These are phyloP conservation scores for Melanostoma mellinum DNA, from an alignment of 2,888 invertebrate species.

Conservation along the genomic window DNA sequence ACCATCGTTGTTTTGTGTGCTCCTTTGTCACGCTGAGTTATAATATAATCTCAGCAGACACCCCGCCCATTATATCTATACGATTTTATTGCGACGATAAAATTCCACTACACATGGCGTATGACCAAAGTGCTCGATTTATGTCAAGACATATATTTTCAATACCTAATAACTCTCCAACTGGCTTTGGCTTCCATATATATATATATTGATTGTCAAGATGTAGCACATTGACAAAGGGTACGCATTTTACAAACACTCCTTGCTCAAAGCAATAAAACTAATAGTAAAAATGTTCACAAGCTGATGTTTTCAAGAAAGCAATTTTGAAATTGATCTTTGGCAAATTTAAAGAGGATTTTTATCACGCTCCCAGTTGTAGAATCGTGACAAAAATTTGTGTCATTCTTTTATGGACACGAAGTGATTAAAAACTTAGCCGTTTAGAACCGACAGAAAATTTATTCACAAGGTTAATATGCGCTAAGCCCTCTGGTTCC, in stretches of 20 bases:
- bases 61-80: conserved; percentile 5
- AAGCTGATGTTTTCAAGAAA: neutral
- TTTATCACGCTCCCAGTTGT: too few species aligned
- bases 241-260: neutral
- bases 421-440: too few species aligned
- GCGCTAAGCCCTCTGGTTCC: too few species aligned
- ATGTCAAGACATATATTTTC: conserved; percentile 9
- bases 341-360: too few species aligned
- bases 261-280: neutral
- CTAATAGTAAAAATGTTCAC: neutral
- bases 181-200: conserved; percentile 5
- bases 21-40: conserved; percentile 8
- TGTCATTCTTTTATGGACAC: too few species aligned
- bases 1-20: neutral
- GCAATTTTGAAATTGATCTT: neutral
- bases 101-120: conserved; percentile 32
- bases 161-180: conserved; percentile 11
- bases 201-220: neutral
- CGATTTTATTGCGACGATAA: conserved; percentile 51
- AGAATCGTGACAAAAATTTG: too few species aligned
- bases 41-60: conserved; percentile 13
- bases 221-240: neutral
- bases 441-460: too few species aligned
- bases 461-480: too few species aligned
- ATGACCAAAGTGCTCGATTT: conserved; percentile 29